Base-by-base conservation (phyloP, 2,888 invertebrate species). In the Clanis bilineata region DNA sequence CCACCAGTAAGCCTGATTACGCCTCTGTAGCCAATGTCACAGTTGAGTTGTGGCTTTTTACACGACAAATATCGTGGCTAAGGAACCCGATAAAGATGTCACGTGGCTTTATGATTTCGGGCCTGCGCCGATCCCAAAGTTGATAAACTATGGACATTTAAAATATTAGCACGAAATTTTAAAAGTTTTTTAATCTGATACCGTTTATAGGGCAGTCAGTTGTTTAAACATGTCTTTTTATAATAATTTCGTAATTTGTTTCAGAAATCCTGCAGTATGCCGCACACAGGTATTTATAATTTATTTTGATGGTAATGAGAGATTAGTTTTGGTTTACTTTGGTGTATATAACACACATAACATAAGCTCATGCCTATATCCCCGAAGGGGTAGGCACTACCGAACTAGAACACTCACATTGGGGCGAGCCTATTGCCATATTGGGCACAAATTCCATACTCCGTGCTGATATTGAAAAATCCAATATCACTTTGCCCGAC, bases 81-180 rank as follows among this genome's bases (percentile, higher is more conserved):
- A 67, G 63, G 58, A 38, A 57, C 63, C 69, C 86, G 86, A 89
- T 90, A 89, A 85, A 88, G 88, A 87, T 86, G 90, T 88, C 87
- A 86, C 78, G 80, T 70, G 72, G 74, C 75, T 69, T 74, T 79
- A 80, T 83, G 82, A 79, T 85, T 85, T 81, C 69, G 70, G 73
- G 59, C 71, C 65, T 63, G 72, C 70, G 65, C 64, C 67, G 83
- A 82, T 85, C 71, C 71, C 69, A 68, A 61, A 64, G 56, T 54
- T 63, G 84, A 85, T 88, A 79, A 74, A 70, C 63, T 60, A 63
- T 66, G 70, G 71, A 73, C 72, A 72, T 66, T 61, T 71, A 72
- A 76, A 73, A 59, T 59, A 58, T 62, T 59, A 59, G 45, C 60
- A 41, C 39, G 39, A 41, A 23, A 36, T 38, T 28, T 55, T 59